Base-by-base conservation (phyloP, 1,140 invertebrate genomes). In the Ips typographus region DNA sequence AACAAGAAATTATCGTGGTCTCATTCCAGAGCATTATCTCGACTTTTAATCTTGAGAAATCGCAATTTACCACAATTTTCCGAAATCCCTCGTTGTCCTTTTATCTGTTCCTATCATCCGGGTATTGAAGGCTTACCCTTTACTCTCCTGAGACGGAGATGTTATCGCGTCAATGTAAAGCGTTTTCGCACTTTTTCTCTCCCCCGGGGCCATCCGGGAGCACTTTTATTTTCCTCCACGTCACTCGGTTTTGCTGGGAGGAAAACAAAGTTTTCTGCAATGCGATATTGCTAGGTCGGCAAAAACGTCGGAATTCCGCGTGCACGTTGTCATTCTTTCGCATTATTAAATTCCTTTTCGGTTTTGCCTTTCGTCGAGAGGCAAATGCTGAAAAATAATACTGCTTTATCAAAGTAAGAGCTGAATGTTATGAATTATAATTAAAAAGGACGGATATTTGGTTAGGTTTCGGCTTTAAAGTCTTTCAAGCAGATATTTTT, bases 41-140 rank as follows among this genome's bases (percentile, higher is more conserved):
- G 8, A 65, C 38, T 8, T 42, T 44, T 66, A 66, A 66, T 66
- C 65, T 40, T 66, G 65, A 58, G 40, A 66, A 66, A 59, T 66
- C 38, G 56, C 65, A 58, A 47, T 66, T 66, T 66, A 58, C 65
- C 65, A 58, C 65, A 66, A 58, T 66, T 66, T 59, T 59, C 65
- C 38, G 43, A 51, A 65, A 65, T 65, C 56, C 43, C 41, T 47
- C 40, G 41, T 22, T 53, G 63, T 42, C 37, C 40, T 59, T 49
- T 59, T 66, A 66, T 66, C 65, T 66, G 49, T 40, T 58, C 22
- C 56, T 49, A 58, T 66, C 56, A 66, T 66, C 55, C 42, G 55
- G 44, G 56, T 58, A 66, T 66, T 66, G 65, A 66, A 59, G 55
- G 40, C 56, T 59, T 58, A 58, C 65, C 65, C 56, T 66, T 66